phyloP scores from a whole-genome alignment of 1,140 invertebrate species.

The Drosophila leontia region DNA sequence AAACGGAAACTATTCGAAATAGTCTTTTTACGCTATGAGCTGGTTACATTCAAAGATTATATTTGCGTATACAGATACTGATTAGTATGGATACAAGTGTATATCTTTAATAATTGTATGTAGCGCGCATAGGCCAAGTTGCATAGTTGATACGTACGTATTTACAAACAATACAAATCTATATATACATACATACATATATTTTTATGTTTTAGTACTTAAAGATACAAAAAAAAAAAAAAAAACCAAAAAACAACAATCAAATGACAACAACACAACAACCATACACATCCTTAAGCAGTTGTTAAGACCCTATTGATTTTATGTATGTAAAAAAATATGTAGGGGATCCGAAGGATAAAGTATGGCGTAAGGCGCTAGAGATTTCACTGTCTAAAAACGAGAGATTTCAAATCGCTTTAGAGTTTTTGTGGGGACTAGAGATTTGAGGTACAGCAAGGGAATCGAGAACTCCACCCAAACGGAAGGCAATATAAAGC shows the following conservation, averaged over 20 bases:
- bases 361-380: background rate
- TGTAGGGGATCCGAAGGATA: background rate
- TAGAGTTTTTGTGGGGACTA: background rate
- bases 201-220: conserved; percentile 43
- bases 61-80: conserved; percentile 42
- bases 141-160: conserved; percentile 52
- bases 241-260: background rate
- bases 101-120: conserved; percentile 42
- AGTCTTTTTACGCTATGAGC: conserved; percentile 59
- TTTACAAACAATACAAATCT: conserved; percentile 45
- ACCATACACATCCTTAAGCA: conserved; percentile 12
- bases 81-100: conserved; percentile 30
- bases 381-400: background rate
- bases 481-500: background rate
- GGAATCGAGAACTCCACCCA: conserved; percentile 19
- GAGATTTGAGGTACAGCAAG: conserved; percentile 8
- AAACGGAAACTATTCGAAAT: conserved; percentile 59
- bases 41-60: conserved; percentile 64
- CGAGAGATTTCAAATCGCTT: background rate
- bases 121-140: conserved; percentile 53
- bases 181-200: conserved; percentile 31
- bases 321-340: conserved; percentile 1
- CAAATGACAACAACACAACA: conserved; percentile 14
- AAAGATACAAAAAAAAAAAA: conserved; percentile 6
- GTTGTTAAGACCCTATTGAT: conserved; percentile 14